Evolutionary conservation across 2,113 vertebrate genomes (phyloP).

Genomic region (Pachypanchax playfairii): DNA sequence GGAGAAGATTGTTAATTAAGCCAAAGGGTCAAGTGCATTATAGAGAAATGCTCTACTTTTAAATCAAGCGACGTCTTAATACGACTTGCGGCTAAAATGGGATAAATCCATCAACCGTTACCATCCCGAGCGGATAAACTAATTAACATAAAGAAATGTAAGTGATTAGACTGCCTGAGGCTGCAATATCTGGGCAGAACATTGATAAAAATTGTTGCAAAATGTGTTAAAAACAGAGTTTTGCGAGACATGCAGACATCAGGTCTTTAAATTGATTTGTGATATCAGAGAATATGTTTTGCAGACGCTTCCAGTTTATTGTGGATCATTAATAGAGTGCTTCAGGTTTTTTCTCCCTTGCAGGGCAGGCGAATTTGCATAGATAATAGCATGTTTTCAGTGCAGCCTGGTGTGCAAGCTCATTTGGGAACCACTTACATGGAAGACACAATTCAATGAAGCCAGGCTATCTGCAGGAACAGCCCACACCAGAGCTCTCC

Average conservation of each 20-base stretch:
- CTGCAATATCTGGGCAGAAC: constrained; percentile 11
- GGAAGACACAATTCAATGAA: constrained; percentile 59
- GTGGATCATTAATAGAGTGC: constrained; percentile 39
- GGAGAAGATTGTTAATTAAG: constrained; percentile 2
- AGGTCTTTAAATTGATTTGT: neutral
- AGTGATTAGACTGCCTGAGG: constrained; percentile 21
- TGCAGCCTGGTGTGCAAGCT: constrained; percentile 60
- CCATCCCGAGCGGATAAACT: constrained; percentile 27
- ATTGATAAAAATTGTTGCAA: constrained; percentile 1
- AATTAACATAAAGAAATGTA: constrained; percentile 53
- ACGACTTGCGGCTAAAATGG: constrained; percentile 26
- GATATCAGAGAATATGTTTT: constrained; percentile 17
- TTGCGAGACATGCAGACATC: neutral
- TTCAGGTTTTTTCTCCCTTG: constrained; percentile 10
- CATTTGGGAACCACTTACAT: constrained; percentile 62
- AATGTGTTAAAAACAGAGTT: neutral
- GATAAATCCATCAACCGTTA: constrained; percentile 49
- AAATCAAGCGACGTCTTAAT: constrained; percentile 22
- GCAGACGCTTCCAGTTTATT: constrained; percentile 35
- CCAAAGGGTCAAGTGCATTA: constrained; percentile 14
- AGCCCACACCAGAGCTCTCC: constrained; percentile 20
- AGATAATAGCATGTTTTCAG: constrained; percentile 61
- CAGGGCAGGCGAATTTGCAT: constrained; percentile 60
- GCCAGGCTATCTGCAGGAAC: constrained; percentile 47
- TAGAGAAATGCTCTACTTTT: constrained; percentile 26